Evolutionary conservation across 2,888 invertebrate species (phyloP).

Genomic region (Mycalesis mineus): DNA sequence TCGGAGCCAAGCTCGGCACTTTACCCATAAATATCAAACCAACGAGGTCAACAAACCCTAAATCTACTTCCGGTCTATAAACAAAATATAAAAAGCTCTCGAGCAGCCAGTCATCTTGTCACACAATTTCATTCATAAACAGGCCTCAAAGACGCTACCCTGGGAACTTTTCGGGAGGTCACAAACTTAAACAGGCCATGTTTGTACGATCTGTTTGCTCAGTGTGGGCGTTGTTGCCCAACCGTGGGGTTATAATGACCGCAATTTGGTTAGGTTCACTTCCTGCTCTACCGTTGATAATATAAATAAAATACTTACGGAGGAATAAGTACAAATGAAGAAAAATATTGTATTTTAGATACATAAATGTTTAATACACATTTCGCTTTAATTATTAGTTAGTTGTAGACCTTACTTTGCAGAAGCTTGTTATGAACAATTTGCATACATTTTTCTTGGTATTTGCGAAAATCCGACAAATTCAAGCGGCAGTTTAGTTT

Average conservation of each 20-base stretch:
- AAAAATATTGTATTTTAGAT: no score
- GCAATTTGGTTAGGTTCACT: conserved; percentile 27
- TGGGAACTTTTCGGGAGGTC: conserved; percentile 59
- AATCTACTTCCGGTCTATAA: conserved; percentile 3
- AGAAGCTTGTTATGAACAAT: no score
- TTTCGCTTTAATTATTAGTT: no score
- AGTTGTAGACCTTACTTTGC: no score
- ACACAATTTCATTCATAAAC: conserved; percentile 10
- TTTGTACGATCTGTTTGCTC: conserved; percentile 46
- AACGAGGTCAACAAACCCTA: neutral
- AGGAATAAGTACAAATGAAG: no score
- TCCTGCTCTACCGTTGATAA: conserved; percentile 11
- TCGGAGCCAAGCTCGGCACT: no score
- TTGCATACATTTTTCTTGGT: no score
- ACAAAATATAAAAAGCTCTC: neutral
- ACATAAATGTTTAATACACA: no score
- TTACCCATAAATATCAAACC: no score
- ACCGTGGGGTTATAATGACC: conserved; percentile 45
- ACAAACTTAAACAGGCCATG: conserved; percentile 38
- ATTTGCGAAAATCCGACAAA: no score
- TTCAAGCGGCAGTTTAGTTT: no score
- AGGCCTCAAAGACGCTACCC: conserved; percentile 29
- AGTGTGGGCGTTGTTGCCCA: conserved; percentile 58
- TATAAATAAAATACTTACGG: neutral
- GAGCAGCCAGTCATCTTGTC: neutral